Evolutionary conservation across 2,888 invertebrate genomes (phyloP).

Genomic region (Agonopterix subpropinquella): DNA sequence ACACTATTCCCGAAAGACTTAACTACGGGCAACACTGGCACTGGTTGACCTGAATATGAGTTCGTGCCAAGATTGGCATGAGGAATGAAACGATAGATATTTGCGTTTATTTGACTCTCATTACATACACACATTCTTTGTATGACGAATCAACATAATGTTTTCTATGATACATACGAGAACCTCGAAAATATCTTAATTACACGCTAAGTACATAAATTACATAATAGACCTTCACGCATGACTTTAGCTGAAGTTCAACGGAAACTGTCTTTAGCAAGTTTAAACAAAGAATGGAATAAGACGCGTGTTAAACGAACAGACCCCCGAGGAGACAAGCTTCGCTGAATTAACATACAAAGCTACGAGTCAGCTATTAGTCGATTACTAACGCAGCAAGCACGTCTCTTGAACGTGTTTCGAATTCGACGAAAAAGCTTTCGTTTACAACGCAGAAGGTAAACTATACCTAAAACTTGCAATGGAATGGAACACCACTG

Average conservation of each 20-base stretch:
- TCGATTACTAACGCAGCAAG: slow-evolving; percentile 5
- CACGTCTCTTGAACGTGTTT: slow-evolving; percentile 6
- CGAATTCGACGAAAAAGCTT: slow-evolving; percentile 7
- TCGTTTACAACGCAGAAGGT: not conserved
- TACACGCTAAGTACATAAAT: too few relatives aligned
- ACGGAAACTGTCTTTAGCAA: too few relatives aligned
- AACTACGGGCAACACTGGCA: slow-evolving; percentile 27
- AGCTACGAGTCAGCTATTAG: slow-evolving; percentile 9
- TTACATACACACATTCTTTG: slow-evolving; percentile 12
- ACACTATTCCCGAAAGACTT: slow-evolving; percentile 23
- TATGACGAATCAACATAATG: too few relatives aligned
- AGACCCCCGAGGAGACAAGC: slow-evolving; percentile 13
- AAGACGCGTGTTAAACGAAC: not conserved
- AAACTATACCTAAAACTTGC: too few relatives aligned
- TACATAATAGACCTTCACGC: too few relatives aligned
- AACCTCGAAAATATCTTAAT: too few relatives aligned
- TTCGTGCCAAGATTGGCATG: slow-evolving; percentile 52
- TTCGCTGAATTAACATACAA: slow-evolving; percentile 21
- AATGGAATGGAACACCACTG: too few relatives aligned
- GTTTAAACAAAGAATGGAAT: not conserved
- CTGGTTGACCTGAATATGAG: slow-evolving; percentile 50
- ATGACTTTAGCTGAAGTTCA: too few relatives aligned
- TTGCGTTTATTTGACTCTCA: slow-evolving; percentile 25
- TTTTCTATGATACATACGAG: too few relatives aligned
- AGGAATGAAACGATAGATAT: slow-evolving; percentile 30